Evolutionary conservation across 1,140 invertebrate species (phyloP), one percentile per base, ranked within the genome.

Genomic region (Eupeodes corollae): DNA sequence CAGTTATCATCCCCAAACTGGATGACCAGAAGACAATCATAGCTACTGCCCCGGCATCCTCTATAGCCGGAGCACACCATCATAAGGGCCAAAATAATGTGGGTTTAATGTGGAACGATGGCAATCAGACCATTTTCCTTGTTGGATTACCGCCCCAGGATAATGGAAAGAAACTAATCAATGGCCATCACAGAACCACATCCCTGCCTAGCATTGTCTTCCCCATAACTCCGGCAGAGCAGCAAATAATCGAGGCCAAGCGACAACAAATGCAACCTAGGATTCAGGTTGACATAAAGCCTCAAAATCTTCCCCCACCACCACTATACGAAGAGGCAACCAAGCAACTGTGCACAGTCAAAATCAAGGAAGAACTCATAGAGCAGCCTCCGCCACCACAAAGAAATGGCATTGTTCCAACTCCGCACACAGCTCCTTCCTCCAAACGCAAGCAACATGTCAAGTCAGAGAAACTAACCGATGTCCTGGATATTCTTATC

Each of bases 401-500:
- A 30, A 5, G 18, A 6, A 38, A 15, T 26, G n/a, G 3, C 21
- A 14, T 33, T 9, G 19, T 9, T 8, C 45, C 45, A 46, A 52
- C 57, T 8, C 48, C 53, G 12, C 43, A 47, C 14, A 39, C 37
- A 15, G 15, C 21, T 0, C 19, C 16, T 45, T 30, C 33, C 35
- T 12, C 15, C 13, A 63, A 56, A 37, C 61, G 53, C 43, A 79
- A 79, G 49, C 74, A 59, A 46, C 73, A 75, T 52, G 71, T 86
- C 13, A 88, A 88, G 57, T 84, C 83, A 61, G 88, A 94, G 67
- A 86, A 87, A 33, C 86, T 96, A 48, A 91, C 94, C 61, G 91
- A 96, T 69, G 91, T 96, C 0, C 67, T 97, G n/a, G 91, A 95
- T 61, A 94, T 96, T 56, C 73, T 96, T 1, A 93, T 95, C 15